A percentile compares a stretch with the other conserved stretches of the same genome.
phyloP scores from a whole-genome alignment of 1,140 invertebrate genomes.

The Forficula auricularia region DNA sequence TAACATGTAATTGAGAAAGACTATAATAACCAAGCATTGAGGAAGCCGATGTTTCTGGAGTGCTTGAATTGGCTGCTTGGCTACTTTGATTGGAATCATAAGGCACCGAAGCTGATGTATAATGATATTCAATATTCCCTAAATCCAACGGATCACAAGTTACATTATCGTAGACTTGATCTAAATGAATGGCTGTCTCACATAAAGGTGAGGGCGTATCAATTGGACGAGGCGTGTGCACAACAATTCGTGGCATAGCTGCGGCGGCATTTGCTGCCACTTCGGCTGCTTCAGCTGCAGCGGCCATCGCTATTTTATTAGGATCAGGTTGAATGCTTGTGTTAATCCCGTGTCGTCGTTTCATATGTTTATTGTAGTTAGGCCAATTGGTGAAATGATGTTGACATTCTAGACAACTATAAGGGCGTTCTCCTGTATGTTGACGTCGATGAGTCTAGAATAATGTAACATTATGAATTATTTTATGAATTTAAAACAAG shows the following conservation, averaged over 20 bases:
- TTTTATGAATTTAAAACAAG: too few species aligned
- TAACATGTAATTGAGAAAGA: slow-evolving; percentile 2
- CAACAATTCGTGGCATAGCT: too few species aligned
- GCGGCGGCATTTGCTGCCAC: background rate
- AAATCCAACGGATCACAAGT: too few species aligned
- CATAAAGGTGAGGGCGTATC: too few species aligned
- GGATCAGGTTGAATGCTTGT: slow-evolving; percentile 18
- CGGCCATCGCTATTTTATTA: slow-evolving; percentile 8
- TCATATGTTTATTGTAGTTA: slow-evolving; percentile 62
- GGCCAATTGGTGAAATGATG: slow-evolving; percentile 59
- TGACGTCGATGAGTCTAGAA: slow-evolving; percentile 39
- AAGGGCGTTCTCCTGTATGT: slow-evolving; percentile 38
- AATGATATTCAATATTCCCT: too few species aligned
- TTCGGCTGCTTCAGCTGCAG: background rate
- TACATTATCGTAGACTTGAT: too few species aligned
- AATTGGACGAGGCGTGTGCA: too few species aligned
- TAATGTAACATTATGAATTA: slow-evolving; percentile 8
- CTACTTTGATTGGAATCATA: too few species aligned
- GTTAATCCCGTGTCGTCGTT: slow-evolving; percentile 42
- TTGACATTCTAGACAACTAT: slow-evolving; percentile 37
- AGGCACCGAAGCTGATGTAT: too few species aligned
- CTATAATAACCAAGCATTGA: slow-evolving; percentile 5
- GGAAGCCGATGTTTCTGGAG: too few species aligned
- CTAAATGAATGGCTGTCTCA: too few species aligned
- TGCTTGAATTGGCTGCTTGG: too few species aligned